phyloP scores from a whole-genome alignment of 2,113 vertebrate genomes.

The Nesoenas mayeri region DNA sequence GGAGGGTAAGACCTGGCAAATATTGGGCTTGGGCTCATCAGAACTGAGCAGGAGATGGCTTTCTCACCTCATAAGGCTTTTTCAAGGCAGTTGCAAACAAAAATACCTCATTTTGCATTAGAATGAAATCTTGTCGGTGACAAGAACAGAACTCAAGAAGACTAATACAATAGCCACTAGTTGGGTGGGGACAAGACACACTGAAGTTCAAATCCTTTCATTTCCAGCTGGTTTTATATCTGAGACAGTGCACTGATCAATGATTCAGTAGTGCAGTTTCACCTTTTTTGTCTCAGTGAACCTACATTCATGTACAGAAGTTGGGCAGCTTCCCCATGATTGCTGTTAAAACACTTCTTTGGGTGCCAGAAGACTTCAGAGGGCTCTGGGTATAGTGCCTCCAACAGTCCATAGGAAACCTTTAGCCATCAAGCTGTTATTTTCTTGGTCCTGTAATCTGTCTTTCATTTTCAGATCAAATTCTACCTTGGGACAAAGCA shows the following conservation, averaged over 20 bases:
- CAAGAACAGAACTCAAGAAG: neutral
- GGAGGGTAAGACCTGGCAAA: neutral
- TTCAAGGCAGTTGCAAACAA: neutral
- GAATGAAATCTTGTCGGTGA: neutral
- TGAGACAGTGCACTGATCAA: neutral
- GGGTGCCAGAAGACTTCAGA: neutral
- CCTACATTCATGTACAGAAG: neutral
- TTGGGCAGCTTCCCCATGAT: neutral
- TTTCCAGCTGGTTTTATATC: neutral
- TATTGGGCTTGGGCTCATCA: neutral
- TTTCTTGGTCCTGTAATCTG: neutral
- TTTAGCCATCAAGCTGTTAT: neutral
- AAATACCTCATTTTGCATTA: neutral
- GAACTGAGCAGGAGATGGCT: neutral
- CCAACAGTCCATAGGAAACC: neutral
- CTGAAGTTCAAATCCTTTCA: neutral
- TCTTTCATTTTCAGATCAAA: neutral
- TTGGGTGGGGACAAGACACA: neutral
- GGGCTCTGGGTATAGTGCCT: neutral
- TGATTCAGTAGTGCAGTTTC: neutral
- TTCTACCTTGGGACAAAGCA: neutral
- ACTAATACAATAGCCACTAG: neutral
- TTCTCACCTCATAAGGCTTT: neutral
- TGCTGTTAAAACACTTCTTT: neutral
- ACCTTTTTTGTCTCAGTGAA: neutral